These are phyloP conservation scores for Ichneumoninae sp. DNA, from an alignment of 2,888 invertebrate species.

Conservation along the genomic window DNA sequence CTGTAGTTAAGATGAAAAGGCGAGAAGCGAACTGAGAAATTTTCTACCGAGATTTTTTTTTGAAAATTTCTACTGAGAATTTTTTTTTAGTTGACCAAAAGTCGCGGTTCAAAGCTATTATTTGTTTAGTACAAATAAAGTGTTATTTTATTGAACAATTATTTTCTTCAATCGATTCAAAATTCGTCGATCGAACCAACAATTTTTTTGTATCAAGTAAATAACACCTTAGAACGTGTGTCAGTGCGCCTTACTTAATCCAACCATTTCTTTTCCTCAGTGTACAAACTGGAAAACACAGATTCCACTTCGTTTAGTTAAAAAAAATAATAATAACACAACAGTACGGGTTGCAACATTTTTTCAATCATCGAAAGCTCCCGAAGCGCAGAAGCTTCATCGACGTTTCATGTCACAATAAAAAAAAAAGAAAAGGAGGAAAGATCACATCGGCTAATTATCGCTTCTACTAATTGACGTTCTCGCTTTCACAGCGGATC, in stretches of 20 bases:
- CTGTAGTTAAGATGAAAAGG: no score
- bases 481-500: background rate
- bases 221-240: no score
- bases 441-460: constrained; percentile 59
- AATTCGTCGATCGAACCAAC: background rate
- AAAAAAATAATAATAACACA: background rate
- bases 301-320: background rate
- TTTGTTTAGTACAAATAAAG: no score
- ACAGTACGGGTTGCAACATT: background rate
- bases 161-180: background rate
- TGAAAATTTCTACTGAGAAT: no score
- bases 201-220: background rate
- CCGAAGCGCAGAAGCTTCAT: constrained; percentile 5
- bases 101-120: no score
- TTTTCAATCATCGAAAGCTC: background rate
- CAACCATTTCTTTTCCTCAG: no score
- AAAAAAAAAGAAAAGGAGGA: constrained; percentile 44
- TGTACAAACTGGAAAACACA: background rate
- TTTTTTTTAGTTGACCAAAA: no score
- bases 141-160: no score
- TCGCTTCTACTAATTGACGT: constrained; percentile 52
- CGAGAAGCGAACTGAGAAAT: no score
- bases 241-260: no score
- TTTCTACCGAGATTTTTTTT: no score
- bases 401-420: constrained; percentile 20